phyloP scores from a whole-genome alignment of 2,113 vertebrate species.

The Tringa solitaria region DNA sequence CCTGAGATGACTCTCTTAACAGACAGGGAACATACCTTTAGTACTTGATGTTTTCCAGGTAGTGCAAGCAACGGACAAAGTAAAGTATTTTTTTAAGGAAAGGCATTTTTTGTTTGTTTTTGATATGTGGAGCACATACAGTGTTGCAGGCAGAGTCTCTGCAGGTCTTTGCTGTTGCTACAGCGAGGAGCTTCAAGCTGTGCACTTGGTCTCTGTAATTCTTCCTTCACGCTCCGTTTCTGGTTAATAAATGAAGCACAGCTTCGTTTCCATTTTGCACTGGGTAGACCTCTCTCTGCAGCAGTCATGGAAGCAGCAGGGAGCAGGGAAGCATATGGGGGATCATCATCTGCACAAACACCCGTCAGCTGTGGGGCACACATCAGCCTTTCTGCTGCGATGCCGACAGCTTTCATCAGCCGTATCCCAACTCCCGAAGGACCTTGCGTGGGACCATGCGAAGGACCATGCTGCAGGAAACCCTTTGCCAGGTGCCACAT shows the following conservation, averaged over 20 bases:
- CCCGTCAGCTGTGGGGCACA: background rate
- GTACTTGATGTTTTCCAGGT: background rate
- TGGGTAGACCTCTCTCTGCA: background rate
- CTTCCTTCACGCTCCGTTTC: background rate
- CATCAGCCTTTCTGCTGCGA: background rate
- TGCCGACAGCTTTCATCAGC: background rate
- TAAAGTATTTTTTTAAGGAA: background rate
- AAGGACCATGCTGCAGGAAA: background rate
- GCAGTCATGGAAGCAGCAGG: background rate
- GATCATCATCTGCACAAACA: background rate
- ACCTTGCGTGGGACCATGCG: no score
- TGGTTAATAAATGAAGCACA: background rate
- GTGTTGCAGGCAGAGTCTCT: background rate
- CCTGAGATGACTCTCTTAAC: background rate
- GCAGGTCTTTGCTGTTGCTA: background rate
- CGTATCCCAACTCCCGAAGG: background rate
- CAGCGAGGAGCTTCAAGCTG: background rate
- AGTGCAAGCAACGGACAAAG: background rate
- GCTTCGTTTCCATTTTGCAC: rapidly evolving
- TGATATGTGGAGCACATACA: background rate
- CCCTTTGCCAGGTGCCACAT: background rate
- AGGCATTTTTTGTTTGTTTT: background rate
- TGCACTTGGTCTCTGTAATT: background rate
- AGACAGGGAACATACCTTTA: background rate
- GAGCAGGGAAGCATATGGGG: background rate